These are phyloP conservation scores for Pachycephus smyrnensis DNA, from an alignment of 2,888 invertebrate species.

Conservation along the genomic window DNA sequence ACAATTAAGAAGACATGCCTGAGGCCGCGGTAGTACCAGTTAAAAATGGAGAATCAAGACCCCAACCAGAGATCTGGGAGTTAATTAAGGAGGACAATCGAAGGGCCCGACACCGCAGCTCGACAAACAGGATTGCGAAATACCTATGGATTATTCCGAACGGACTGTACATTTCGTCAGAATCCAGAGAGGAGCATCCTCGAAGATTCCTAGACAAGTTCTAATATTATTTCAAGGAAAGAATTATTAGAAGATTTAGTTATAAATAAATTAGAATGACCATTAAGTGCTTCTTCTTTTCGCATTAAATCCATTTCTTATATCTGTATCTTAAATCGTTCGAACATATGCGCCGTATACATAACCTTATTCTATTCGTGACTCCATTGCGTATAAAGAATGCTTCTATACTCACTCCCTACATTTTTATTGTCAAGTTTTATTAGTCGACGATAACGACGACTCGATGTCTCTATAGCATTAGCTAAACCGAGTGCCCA, in stretches of 20 bases:
- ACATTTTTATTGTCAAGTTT: background rate
- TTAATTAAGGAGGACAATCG: constrained; percentile 49
- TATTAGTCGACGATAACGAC: background rate
- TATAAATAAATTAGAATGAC: background rate
- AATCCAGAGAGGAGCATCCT: background rate
- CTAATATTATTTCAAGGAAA: background rate
- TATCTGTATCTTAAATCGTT: background rate
- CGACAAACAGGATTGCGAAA: background rate
- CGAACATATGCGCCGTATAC: background rate
- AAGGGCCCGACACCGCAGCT: background rate
- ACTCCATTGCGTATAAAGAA: background rate
- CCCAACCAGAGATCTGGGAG: constrained; percentile 23
- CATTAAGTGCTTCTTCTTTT: background rate
- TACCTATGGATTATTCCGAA: background rate
- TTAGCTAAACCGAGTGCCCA: background rate
- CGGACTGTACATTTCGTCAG: background rate
- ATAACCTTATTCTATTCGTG: background rate
- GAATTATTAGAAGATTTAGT: background rate
- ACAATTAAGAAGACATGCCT: constrained; percentile 46
- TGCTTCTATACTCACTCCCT: background rate
- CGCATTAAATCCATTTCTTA: background rate
- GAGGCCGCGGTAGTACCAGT: background rate
- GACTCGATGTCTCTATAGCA: background rate
- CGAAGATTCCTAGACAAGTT: background rate
- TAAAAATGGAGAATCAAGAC: constrained; percentile 11